Conservation (phyloP, 1,140 invertebrate species). For the Drosophila ercepeae region DNA sequence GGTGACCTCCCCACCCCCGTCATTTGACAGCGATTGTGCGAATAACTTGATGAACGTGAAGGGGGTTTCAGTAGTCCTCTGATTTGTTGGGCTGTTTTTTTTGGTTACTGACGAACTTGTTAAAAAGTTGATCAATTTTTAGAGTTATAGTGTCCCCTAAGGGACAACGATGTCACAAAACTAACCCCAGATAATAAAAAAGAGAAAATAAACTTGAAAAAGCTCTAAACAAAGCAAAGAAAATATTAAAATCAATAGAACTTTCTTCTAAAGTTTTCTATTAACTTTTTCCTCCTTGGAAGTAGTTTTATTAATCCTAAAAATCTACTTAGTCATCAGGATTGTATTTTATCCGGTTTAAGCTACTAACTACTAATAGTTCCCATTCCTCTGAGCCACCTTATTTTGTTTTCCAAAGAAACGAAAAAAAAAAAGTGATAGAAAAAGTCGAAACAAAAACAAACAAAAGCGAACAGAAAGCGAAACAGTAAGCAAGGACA, state of each 20-base stretch:
- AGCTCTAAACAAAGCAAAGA: no score
- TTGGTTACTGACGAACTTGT: conserved; percentile 3
- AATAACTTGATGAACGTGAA: conserved; percentile 75
- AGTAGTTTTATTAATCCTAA: not conserved
- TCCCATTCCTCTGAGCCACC: not conserved
- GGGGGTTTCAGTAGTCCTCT: conserved; percentile 7
- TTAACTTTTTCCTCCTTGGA: not conserved
- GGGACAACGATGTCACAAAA: conserved; percentile 6
- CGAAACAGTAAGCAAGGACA: conserved; percentile 24
- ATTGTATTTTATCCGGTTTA: not conserved
- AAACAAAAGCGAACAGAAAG: conserved; percentile 20
- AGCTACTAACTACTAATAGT: conserved; percentile 8
- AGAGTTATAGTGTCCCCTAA: conserved; percentile 24
- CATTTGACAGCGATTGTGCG: conserved; percentile 62
- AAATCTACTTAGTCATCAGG: not conserved
- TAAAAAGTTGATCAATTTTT: conserved; percentile 35
- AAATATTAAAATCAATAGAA: no score
- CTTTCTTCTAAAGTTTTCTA: not conserved
- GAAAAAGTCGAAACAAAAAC: conserved; percentile 28
- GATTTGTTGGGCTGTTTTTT: conserved; percentile 31
- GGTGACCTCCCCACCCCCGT: not conserved
- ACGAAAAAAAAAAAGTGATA: not conserved
- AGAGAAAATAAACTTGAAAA: no score
- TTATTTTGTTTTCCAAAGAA: conserved; percentile 16
- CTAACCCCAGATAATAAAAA: not conserved